Evolutionary conservation across 1,140 invertebrate species (phyloP), one percentile per base, ranked within the genome.

Genomic region (Pseudomyrmex dendroicus): DNA sequence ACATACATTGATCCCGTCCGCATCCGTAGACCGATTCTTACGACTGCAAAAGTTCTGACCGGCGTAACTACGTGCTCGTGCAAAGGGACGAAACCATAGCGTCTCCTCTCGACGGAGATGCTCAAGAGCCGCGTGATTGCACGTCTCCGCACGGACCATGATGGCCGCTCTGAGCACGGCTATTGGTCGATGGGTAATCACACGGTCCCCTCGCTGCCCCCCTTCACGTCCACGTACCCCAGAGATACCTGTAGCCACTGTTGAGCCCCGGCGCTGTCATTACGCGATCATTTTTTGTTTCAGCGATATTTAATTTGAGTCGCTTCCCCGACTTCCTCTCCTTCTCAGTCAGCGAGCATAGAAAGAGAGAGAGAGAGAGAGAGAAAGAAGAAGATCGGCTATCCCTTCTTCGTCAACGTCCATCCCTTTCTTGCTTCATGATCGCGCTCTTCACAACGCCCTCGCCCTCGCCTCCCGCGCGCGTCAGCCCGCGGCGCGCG

Each of bases 151-250:
- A 35, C 84, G 90, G 90, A 89, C 88, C 89, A 91, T 91, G 89
- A 91, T 91, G 91, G 91, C 91, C 89, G 90, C 91, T 91, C 84
- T 87, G 82, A 83, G 82, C 84, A 88, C 88, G 76, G 90, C 89
- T 89, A 92, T 92, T 92, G 91, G 91, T 90, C 85, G 83, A 86
- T 84, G 85, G 85, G 77, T 91, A 91, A 92, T 91, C 87, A 90
- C 86, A 91, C 85, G 86, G 87, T 88, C 78, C 85, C 66, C 86
- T 86, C 64, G 68, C 77, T 44, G 4, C n/a, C 66, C 66, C 57
- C 59, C 82, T 48, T 48, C 35, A 35, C 64, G 46, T 66, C 54
- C 78, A 59, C 66, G 57, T 73, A 72, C 72, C 77, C 35, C 61
- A 85, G 73, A 86, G 66, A 88, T 86, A 90, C 78, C 88, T 56